These are phyloP conservation scores for Varanus komodoensis DNA, from an alignment of 2,113 vertebrate species.

Conservation along the genomic window DNA sequence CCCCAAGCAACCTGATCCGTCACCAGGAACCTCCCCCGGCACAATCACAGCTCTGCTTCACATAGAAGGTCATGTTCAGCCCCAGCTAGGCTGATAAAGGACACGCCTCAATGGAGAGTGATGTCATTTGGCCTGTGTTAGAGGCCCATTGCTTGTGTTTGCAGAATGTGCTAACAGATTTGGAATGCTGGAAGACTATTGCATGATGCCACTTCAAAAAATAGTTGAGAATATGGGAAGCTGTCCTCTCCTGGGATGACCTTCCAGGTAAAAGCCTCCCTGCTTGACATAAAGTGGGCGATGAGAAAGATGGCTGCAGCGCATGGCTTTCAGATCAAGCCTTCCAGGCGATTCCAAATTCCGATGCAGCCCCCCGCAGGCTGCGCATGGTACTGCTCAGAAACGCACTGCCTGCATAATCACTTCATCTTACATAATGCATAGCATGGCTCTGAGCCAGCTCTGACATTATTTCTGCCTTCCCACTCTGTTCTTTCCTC, in stretches of 20 bases:
- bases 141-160: too few relatives aligned
- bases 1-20: not conserved
- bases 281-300: not conserved
- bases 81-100: not conserved
- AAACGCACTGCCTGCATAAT: not conserved
- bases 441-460: not conserved
- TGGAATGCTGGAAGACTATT: not conserved
- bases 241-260: not conserved
- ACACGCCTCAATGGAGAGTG: not conserved
- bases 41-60: not conserved
- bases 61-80: not conserved
- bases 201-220: not conserved
- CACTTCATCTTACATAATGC: not conserved
- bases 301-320: not conserved
- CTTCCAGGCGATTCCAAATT: not conserved
- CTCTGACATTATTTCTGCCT: not conserved
- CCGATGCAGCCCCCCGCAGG: not conserved
- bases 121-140: not conserved
- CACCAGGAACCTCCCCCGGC: not conserved
- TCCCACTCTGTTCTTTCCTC: not conserved
- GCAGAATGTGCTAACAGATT: not conserved
- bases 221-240: not conserved
- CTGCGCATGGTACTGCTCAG: not conserved
- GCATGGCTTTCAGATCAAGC: not conserved
- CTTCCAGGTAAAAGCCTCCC: not conserved